Percentiles rank a stretch among this genome's conserved stretches.
phyloP scores from a whole-genome alignment of 2,888 invertebrate genomes.

The Diarsia dahlii region DNA sequence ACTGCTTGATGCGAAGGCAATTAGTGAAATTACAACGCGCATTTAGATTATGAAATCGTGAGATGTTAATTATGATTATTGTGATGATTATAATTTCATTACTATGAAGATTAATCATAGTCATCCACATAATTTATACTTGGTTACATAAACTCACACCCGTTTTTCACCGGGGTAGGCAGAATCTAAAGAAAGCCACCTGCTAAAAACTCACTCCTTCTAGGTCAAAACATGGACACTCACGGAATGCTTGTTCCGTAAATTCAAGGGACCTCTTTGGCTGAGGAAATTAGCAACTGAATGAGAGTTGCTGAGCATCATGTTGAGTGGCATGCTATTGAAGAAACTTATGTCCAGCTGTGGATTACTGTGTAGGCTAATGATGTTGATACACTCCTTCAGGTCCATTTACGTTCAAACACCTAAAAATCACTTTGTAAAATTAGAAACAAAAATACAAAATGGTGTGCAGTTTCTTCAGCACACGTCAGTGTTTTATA shows the following conservation, averaged over 20 bases:
- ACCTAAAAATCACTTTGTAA: background rate
- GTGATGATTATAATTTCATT: background rate
- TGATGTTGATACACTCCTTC: background rate
- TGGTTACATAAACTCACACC: background rate
- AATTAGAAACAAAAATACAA: background rate
- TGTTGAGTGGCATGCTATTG: too few relatives aligned
- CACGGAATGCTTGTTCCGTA: too few relatives aligned
- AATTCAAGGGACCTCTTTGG: too few relatives aligned
- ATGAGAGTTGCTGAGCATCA: too few relatives aligned
- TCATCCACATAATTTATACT: background rate
- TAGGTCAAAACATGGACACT: background rate
- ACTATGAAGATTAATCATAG: background rate
- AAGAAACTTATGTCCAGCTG: too few relatives aligned
- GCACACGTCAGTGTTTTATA: too few relatives aligned
- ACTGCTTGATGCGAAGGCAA: slow-evolving; percentile 13
- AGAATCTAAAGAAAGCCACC: background rate
- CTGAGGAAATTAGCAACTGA: too few relatives aligned
- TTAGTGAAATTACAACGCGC: slow-evolving; percentile 30
- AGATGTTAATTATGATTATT: slow-evolving; percentile 10
- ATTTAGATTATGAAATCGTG: slow-evolving; percentile 8
- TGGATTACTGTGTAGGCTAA: too few relatives aligned
- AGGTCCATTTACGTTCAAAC: background rate
- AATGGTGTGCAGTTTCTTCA: background rate
- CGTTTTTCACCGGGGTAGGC: background rate
- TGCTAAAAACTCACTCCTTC: background rate